Evolutionary conservation across 2,113 vertebrate species (phyloP).

Genomic region (Sinocyclocheilus anophthalmus): DNA sequence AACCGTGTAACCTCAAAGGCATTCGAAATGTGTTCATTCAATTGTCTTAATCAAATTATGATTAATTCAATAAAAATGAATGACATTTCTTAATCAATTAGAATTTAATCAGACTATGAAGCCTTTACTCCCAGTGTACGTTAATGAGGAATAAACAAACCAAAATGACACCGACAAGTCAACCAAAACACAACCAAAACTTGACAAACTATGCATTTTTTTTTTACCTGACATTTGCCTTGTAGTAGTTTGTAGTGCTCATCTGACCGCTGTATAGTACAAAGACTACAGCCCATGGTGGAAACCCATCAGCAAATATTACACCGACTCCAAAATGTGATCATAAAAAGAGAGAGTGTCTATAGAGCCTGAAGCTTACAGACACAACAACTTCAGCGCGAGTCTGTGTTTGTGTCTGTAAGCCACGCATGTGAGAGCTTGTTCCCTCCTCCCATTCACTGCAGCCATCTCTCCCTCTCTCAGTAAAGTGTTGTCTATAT

Average conservation of each 20-base stretch:
- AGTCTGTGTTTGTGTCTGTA: slow-evolving; percentile 28
- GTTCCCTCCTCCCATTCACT: slow-evolving; percentile 27
- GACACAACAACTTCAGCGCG: slow-evolving; percentile 28
- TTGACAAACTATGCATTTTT: not conserved
- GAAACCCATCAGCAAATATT: not conserved
- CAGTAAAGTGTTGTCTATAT: not conserved
- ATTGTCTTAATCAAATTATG: not conserved
- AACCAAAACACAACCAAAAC: not conserved
- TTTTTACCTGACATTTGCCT: slow-evolving; percentile 37
- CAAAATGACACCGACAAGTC: not conserved
- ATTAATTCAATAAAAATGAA: not conserved
- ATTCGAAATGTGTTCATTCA: not conserved
- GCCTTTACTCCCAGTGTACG: not conserved
- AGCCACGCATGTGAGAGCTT: slow-evolving; percentile 15
- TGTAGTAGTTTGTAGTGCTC: slow-evolving; percentile 25
- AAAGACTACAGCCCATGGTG: slow-evolving; percentile 40
- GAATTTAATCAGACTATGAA: not conserved
- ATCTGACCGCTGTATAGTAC: slow-evolving; percentile 20
- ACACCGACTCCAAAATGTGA: not conserved
- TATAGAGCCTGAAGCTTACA: slow-evolving; percentile 11
- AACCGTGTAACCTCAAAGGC: not conserved
- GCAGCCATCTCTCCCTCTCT: slow-evolving; percentile 16
- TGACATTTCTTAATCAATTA: not conserved
- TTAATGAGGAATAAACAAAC: not conserved
- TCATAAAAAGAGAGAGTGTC: not conserved